Percentiles rank a stretch among this genome's conserved stretches.
These are phyloP conservation scores for Pseudotriccus pelzelni DNA, from an alignment of 2,797 vertebrate genomes.

Conservation along the genomic window DNA sequence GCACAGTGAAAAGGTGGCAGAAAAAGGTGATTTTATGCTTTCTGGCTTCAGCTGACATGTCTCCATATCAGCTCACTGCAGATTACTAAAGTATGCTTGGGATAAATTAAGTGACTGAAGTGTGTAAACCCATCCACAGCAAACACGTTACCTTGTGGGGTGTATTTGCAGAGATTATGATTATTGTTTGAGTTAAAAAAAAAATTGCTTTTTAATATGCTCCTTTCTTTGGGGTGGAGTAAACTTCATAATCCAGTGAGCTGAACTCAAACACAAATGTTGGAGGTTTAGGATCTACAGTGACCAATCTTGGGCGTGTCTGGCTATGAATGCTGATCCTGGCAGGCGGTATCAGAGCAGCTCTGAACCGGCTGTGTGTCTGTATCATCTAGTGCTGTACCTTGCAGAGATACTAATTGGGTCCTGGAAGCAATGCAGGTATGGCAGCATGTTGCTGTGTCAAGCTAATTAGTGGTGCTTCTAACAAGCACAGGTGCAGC, in stretches of 20 bases:
- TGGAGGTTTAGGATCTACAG: neutral
- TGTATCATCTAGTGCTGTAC: neutral
- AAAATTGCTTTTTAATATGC: neutral
- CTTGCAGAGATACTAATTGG: slow-evolving; percentile 57
- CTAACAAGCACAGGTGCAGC: slow-evolving; percentile 39
- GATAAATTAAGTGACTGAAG: slow-evolving; percentile 16
- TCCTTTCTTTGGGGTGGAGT: neutral
- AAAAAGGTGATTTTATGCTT: slow-evolving; percentile 22
- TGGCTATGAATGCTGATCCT: neutral
- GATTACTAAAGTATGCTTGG: neutral
- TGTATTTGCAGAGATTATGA: neutral
- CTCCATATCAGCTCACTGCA: neutral
- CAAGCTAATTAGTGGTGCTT: slow-evolving; percentile 51
- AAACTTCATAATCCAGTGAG: neutral
- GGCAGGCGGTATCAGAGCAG: neutral
- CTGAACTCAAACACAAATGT: neutral
- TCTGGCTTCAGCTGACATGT: neutral
- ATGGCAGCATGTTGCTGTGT: slow-evolving; percentile 55
- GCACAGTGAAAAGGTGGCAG: neutral
- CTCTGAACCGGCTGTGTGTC: neutral
- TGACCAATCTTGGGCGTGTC: neutral
- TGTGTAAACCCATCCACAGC: neutral
- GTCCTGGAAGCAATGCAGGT: slow-evolving; percentile 52
- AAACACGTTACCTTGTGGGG: neutral
- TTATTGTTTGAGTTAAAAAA: neutral